Evolutionary conservation across 2,797 vertebrate species (phyloP).

Genomic region (Epinephelus coioides): DNA sequence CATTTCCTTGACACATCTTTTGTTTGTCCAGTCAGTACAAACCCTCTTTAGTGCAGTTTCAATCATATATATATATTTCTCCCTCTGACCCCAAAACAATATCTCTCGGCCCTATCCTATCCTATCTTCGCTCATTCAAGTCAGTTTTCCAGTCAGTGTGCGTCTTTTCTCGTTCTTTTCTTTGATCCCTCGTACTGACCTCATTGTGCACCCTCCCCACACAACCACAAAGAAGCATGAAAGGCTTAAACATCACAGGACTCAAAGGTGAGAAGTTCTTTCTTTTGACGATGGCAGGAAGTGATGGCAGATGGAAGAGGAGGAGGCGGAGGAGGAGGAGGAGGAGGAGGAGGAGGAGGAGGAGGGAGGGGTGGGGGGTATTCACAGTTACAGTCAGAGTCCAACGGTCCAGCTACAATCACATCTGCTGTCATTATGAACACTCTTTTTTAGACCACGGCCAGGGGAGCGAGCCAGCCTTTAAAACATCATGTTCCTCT

Average conservation of each 20-base stretch:
- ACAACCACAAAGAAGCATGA: constrained; percentile 86
- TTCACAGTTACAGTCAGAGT: constrained; percentile 89
- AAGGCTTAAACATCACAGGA: constrained; percentile 87
- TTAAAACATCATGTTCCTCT: constrained; percentile 58
- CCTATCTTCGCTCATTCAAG: constrained; percentile 82
- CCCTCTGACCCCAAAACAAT: constrained; percentile 78
- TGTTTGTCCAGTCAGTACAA: constrained; percentile 86
- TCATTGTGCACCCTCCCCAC: constrained; percentile 84
- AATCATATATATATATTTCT: constrained; percentile 83
- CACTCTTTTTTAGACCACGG: constrained; percentile 72
- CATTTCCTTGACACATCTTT: constrained; percentile 84
- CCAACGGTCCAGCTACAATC: constrained; percentile 88
- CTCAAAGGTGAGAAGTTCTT: constrained; percentile 86
- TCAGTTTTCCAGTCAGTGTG: constrained; percentile 86
- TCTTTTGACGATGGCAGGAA: constrained; percentile 85
- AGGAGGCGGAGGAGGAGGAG: constrained; percentile 47
- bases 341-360: constrained; percentile 42
- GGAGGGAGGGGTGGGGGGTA: constrained; percentile 75
- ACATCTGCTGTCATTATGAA: constrained; percentile 89
- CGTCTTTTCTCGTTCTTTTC: constrained; percentile 81
- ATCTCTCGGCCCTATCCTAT: constrained; percentile 73
- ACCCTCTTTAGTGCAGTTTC: constrained; percentile 87
- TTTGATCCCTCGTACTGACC: constrained; percentile 83
- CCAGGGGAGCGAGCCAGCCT: constrained; percentile 67
- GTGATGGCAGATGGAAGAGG: constrained; percentile 82